Conservation (phyloP, 2,888 invertebrate species). For the Brachyptera risi region DNA sequence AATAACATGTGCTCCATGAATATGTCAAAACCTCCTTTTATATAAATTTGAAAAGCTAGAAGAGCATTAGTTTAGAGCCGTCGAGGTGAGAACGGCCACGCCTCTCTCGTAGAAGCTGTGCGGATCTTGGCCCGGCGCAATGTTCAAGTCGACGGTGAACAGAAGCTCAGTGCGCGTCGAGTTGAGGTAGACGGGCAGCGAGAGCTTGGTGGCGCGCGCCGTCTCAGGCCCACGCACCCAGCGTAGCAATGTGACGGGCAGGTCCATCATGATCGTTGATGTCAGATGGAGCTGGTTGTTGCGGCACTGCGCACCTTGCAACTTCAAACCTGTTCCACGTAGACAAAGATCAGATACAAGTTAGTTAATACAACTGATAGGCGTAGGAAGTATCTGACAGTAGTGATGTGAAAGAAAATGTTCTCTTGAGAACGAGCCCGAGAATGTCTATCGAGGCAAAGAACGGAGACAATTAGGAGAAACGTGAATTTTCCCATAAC, state of each 20-base stretch:
- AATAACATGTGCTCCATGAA: too few relatives aligned
- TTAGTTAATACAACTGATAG: too few relatives aligned
- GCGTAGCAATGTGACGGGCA: slow-evolving; percentile 81
- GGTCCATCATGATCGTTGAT: slow-evolving; percentile 91
- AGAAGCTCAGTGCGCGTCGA: slow-evolving; percentile 90
- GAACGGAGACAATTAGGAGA: too few relatives aligned
- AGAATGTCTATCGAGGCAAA: too few relatives aligned
- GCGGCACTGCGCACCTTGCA: slow-evolving; percentile 94
- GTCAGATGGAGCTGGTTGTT: slow-evolving; percentile 86
- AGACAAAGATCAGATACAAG: too few relatives aligned
- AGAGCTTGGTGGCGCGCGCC: slow-evolving; percentile 59
- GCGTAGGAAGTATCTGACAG: too few relatives aligned
- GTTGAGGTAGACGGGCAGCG: slow-evolving; percentile 95
- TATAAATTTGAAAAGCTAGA: too few relatives aligned
- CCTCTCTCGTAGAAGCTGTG: slow-evolving; percentile 98
- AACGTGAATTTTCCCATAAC: too few relatives aligned
- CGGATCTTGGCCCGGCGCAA: slow-evolving; percentile 84
- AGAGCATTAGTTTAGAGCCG: slow-evolving; percentile 80
- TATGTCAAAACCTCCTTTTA: too few relatives aligned
- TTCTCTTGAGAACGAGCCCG: too few relatives aligned
- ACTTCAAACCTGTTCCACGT: slow-evolving; percentile 76
- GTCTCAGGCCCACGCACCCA: slow-evolving; percentile 59
- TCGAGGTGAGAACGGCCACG: slow-evolving; percentile 93
- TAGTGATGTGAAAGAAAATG: too few relatives aligned
- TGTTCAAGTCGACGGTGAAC: slow-evolving; percentile 91